Evolutionary conservation across 2,113 vertebrate genomes (phyloP), one percentile per base, ranked within the genome.

Genomic region (Tapirus terrestris): DNA sequence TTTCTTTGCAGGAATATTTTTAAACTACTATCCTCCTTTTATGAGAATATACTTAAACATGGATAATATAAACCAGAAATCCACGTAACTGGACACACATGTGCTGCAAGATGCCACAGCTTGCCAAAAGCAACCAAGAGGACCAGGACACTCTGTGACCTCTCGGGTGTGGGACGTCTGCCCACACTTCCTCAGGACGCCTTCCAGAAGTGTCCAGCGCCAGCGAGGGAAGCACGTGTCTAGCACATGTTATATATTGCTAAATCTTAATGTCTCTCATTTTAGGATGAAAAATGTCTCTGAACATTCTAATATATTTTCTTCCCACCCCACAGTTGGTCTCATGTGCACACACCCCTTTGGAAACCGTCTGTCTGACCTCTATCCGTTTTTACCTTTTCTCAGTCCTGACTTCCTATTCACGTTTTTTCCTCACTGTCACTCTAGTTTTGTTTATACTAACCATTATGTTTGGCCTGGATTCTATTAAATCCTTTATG

Each of bases 141-240:
- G 67, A 25, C 0, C 0, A 31, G 63, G 68, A 21, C 6, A 27
- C 31, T 7, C 60, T 60, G 23, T 0, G 0, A 67, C 45, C 45
- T 85, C 36, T 3, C 21, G 14, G 58, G 25, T 25, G 14, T 1
- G 1, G 21, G 39, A 3, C 0, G 0, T 48, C 16, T 5, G 36
- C 9, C 45, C 33, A 3, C 5, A 0, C 4, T 53, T 43, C 80
- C 68, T 77, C 27, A 1, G n/a, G 61, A 36, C 1, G 23, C 39
- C 29, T 33, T 75, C 86, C 0, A 0, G 51, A 10, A 31, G 43
- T 14, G 31, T 56, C 51, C 3, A 0, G 12, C n/a, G 36, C 36
- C 10, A 14, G 56, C 79, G 10, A 45, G 13, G 11, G 33, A 77
- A 77, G 39, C 75, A 36, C 0, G 3, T 7, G 36, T 51, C 58